Percentiles rank a stretch among this genome's conserved stretches.
These are phyloP conservation scores for Pelobates fuscus DNA, from an alignment of 2,113 vertebrate species.

Conservation along the genomic window DNA sequence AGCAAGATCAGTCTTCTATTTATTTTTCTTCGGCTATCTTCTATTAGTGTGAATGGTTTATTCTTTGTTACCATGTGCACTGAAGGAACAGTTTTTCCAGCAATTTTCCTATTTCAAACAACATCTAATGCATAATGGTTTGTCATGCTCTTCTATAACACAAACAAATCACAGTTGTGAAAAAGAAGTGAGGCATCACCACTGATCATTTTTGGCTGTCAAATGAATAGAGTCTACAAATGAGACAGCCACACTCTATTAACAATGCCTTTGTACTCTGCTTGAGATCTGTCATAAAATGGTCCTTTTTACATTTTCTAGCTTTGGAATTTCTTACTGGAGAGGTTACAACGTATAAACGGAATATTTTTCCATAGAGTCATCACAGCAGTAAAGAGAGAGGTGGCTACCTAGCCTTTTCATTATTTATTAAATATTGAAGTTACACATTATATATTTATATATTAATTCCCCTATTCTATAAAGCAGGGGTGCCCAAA, in stretches of 20 bases:
- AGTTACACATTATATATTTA: no score
- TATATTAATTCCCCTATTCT: no score
- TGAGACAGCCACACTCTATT: conserved; percentile 62
- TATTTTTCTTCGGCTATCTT: conserved; percentile 65
- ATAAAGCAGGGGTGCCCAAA: no score
- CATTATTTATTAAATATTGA: no score
- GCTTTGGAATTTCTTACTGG: conserved; percentile 29
- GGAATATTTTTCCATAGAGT: conserved; percentile 10
- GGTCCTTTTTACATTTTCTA: conserved; percentile 32
- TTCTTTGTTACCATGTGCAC: conserved; percentile 69
- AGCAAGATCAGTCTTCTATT: conserved; percentile 61
- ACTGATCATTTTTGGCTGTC: conserved; percentile 65
- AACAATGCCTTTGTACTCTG: conserved; percentile 55
- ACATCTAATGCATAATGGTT: conserved; percentile 69
- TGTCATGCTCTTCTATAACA: conserved; percentile 74
- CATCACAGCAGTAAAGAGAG: conserved; percentile 20
- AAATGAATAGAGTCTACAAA: conserved; percentile 64
- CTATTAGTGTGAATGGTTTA: conserved; percentile 60
- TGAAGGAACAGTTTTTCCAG: conserved; percentile 71
- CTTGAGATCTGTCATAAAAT: conserved; percentile 9
- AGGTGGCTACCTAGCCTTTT: no score
- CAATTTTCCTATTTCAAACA: conserved; percentile 73
- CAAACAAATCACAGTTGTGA: conserved; percentile 69
- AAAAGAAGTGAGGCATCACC: conserved; percentile 59
- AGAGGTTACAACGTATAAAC: conserved; percentile 42